Conservation (phyloP, 1,140 invertebrate species). For the Anastrepha ludens region DNA sequence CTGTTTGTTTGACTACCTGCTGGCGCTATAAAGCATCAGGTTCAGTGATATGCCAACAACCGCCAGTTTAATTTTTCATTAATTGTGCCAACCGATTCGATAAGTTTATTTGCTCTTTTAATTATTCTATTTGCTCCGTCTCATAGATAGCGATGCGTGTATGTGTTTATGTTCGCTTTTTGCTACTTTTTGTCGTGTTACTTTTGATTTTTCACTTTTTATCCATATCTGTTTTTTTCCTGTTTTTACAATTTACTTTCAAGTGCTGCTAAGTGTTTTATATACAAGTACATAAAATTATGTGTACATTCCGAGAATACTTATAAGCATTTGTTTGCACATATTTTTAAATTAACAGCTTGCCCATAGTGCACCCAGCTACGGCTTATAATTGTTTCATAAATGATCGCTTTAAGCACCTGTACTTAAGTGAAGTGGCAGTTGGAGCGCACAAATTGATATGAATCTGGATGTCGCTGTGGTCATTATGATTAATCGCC, state of each 20-base stretch:
- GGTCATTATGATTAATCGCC: constrained; percentile 1
- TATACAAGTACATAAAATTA: background rate
- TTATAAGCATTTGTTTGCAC: background rate
- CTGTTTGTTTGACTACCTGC: too few species aligned
- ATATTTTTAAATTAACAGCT: background rate
- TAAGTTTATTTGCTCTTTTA: constrained; percentile 39
- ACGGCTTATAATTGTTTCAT: background rate
- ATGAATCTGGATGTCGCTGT: background rate
- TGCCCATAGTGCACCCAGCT: background rate
- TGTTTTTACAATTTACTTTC: background rate
- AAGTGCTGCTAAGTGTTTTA: background rate
- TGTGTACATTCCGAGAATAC: background rate
- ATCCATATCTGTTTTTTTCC: background rate
- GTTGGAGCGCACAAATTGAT: constrained; percentile 22
- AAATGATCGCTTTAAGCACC: constrained; percentile 42
- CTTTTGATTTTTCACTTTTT: constrained; percentile 3
- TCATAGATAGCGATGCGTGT: background rate
- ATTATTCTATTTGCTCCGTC: constrained; percentile 37
- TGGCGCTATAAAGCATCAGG: too few species aligned
- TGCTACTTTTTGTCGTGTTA: background rate
- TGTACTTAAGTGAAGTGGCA: constrained; percentile 25
- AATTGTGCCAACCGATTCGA: constrained; percentile 40
- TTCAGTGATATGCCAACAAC: background rate
- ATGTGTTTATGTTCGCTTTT: background rate
- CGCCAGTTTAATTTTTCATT: background rate